Base-by-base conservation (phyloP, 92 coral and sea anemone genomes). In the Phenganax marumi region DNA sequence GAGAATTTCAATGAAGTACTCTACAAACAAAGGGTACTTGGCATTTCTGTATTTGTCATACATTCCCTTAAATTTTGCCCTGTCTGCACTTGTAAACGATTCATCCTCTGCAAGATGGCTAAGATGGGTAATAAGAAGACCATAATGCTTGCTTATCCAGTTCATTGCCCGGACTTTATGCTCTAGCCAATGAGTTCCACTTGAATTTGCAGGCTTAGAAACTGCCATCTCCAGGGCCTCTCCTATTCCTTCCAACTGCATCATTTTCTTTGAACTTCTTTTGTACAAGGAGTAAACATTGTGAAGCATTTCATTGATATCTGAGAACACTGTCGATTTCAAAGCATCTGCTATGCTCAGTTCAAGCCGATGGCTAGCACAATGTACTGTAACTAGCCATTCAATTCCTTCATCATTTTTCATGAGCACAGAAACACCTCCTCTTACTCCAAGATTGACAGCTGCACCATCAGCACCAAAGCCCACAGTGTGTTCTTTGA, bases 171-270 rank as follows among this genome's bases (percentile, higher is more conserved):
- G 85, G 18, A 87, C 39, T 76, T 87, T 87, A 52, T 87, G 87
- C 77, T 88, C 91, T 78, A 88, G 54, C 91, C 88, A 88, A 72
- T 85, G 51, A 54, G 91, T 88, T 26, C 88, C 85, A 51, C 52
- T 57, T 18, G 91, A 81, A 84, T 84, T 88, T 39, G 54, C 81
- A 56, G 91, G 81, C 49, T 81, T 66, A 84, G 68, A 53, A 61
- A 88, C 86, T 68, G 61, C 39, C 91, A 70, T 87, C 79, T 84
- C 81, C 85, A 87, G 16, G 54, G 90, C 84, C 17, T 81, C 81
- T 81, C 73, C 89, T 56, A 86, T 63, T 61, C 89, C 89, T 82
- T 47, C 74, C 64, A 82, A 83, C 65, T 73, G 86, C 75, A 81
- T 60, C 89, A 86, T 81, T 86, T 81, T 86, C 82, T 86, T 86